Conservation (phyloP, 2,797 vertebrate species). For the Peromyscus melanophrys region DNA sequence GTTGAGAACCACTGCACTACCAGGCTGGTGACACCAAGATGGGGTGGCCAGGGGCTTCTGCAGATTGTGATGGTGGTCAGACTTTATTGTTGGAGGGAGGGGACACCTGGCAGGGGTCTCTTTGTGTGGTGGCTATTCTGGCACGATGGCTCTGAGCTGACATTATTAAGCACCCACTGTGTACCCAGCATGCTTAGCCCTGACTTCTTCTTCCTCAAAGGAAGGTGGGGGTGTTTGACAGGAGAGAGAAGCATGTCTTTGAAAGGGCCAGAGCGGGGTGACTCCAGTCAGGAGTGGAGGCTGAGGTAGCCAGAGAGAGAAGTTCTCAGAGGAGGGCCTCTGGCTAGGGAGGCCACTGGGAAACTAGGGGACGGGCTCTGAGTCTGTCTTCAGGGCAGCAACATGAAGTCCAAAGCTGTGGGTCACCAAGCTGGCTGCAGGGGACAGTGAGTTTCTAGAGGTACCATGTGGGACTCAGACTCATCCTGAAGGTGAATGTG, state of each 20-base stretch:
- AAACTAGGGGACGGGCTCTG: neutral
- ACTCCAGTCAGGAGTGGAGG: neutral
- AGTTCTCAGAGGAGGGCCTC: neutral
- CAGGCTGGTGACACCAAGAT: neutral
- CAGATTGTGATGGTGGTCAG: neutral
- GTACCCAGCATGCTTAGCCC: neutral
- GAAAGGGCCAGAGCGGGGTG: neutral
- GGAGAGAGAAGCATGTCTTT: neutral
- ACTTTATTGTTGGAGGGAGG: neutral
- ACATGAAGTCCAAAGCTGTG: neutral
- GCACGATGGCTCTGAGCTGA: neutral
- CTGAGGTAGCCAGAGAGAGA: neutral
- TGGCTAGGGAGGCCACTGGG: neutral
- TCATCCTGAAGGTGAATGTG: neutral
- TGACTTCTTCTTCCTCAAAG: neutral
- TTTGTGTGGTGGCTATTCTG: too few species aligned
- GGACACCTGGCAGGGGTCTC: neutral
- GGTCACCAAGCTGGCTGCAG: neutral
- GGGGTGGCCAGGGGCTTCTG: neutral
- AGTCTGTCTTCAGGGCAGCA: neutral
- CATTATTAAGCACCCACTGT: neutral
- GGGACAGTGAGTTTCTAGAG: rapidly evolving
- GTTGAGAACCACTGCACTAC: neutral
- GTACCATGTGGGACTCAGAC: neutral
- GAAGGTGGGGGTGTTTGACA: neutral